phyloP scores from a whole-genome alignment of 2,888 invertebrate genomes.

The Nomada ferruginata region DNA sequence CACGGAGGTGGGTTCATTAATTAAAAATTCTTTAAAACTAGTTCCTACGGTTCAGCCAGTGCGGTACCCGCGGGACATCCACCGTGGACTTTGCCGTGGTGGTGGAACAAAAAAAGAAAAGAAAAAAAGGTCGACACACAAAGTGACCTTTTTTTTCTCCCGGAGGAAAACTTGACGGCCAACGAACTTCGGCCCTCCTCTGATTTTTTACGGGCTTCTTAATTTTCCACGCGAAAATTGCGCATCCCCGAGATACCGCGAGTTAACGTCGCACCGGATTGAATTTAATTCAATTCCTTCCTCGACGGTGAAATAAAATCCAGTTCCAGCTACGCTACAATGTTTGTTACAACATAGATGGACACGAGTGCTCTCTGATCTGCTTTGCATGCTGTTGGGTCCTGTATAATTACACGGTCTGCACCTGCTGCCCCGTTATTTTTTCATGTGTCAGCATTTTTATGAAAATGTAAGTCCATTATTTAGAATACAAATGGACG shows the following conservation, averaged over 20 bases:
- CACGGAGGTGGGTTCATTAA: constrained; percentile 62
- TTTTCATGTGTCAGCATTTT: background rate
- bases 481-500: background rate
- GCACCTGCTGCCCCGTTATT: background rate
- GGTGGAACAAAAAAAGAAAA: constrained; percentile 2
- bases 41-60: constrained; percentile 48
- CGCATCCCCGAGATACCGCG: background rate
- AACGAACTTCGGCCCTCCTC: constrained; percentile 23
- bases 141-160: background rate
- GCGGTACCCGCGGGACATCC: constrained; percentile 43
- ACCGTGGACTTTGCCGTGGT: constrained; percentile 26
- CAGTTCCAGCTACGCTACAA: background rate
- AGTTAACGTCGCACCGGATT: constrained; percentile 5
- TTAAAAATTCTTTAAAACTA: constrained; percentile 71
- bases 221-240: constrained; percentile 27
- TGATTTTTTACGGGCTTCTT: constrained; percentile 35
- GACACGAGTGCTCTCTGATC: background rate
- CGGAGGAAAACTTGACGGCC: constrained; percentile 11
- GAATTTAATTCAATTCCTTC: constrained; percentile 31
- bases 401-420: background rate
- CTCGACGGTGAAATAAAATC: background rate
- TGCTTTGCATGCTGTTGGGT: background rate
- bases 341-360: background rate
- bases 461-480: background rate
- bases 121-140: constrained; percentile 2